Base-by-base conservation (phyloP, 2,113 vertebrate species). In the Vicugna pacos region DNA sequence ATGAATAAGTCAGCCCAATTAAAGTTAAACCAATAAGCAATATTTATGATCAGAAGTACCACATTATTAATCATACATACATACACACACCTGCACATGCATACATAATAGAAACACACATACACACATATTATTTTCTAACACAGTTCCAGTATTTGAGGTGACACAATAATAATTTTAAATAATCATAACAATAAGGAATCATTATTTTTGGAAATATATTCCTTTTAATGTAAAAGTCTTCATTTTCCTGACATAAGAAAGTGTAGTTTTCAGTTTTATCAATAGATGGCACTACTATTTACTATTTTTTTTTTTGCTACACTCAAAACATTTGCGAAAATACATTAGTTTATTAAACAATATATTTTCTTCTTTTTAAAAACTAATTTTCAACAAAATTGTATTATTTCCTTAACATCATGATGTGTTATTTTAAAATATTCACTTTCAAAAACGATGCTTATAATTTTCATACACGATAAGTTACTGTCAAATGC, bases 271-370 rank as follows among this genome's bases (percentile, higher is more conserved):
- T 94, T 94, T 93, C 82, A 91, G 12, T 89, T 93, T 94, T 91
- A 91, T 93, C 97, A 97, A 97, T 95, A 97, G 93, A 97, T 97
- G 97, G 95, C 95, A 97, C 88, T 97, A 97, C 54, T 86, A 91
- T 93, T 97, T 96, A 89, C 75, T 19, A 93, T 83, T 54, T 84
- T 56, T 89, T 56, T 89, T 89, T 81, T 95, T 83, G 42, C 10
- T 81, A 69, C 60, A 83, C 64, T 52, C n/a, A 87, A 84, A 89
- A 67, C 67, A 81, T 70, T 89, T 92, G 30, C 32, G 60, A 73
- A 87, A 91, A 80, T 88, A 38, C 26, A 76, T 75, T 38, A 81
- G 17, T 26, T 48, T 9, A 48, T 89, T 77, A 73, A 92, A 70
- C n/a, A 89, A 81, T 56, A 58, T 12, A 79, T 76, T 79, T 80